Base-by-base conservation (phyloP, 2,888 invertebrate species). In the Agonopterix subpropinquella region DNA sequence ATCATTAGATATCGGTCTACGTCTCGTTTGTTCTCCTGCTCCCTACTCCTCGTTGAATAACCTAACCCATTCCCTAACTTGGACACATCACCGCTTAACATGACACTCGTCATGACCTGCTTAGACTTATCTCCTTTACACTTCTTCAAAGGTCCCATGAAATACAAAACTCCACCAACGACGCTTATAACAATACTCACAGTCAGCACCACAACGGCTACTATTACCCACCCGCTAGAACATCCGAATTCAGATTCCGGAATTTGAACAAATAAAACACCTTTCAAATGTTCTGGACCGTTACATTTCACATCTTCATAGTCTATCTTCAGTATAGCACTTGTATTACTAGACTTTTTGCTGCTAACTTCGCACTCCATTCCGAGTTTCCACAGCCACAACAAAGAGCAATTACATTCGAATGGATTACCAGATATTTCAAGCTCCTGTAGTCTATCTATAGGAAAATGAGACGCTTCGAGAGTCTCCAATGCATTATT, bases 371-470 rank as follows among this genome's bases (percentile, higher is more conserved):
- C 84, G 64, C 83, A 84, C 52, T 86, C 85, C 55, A 73, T 77
- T 18, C 80, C 83, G 44, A 96, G 88, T 67, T 93, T 93, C 95
- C 95, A 95, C 43, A 96, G 84, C 96, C 96, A 96, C 54, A 94
- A 89, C 52, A 96, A 82, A 47, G 96, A 95, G 72, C 96, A 96
- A 78, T 96, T 96, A 80, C 96, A 96, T 53, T 92, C 90, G 55
- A 96, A 89, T 0, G 96, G 96, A 83, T 96, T 96, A 36, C 95
- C 95, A 36, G 94, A 94, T 47, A 96, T 89, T 58, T 93, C 92
- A 36, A 96, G 85, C 52, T 91, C 91, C 67, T 92, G 90, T 59
- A 96, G 82, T 61, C 93, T 92, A 70, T 96, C 95, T 63, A 96
- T 90, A 36, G 95, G 96, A 67, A 95, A 95, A 75, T 95, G 94